Evolutionary conservation across 2,113 vertebrate genomes (phyloP).

Genomic region (Lichenostomus cassidix): DNA sequence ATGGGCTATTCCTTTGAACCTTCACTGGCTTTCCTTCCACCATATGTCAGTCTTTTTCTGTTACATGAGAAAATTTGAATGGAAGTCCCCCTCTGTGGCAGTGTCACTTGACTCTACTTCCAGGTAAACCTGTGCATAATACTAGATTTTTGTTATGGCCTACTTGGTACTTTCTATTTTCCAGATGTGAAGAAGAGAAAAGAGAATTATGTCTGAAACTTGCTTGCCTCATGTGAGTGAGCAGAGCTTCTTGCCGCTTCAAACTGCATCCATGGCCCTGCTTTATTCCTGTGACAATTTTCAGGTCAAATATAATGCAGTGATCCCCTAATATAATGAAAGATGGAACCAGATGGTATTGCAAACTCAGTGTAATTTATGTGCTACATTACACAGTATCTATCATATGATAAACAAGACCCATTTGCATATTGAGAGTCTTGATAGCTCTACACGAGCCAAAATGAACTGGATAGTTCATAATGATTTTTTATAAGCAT

Average conservation of each 20-base stretch:
- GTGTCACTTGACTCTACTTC: background rate
- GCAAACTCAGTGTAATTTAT: constrained; percentile 28
- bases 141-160: background rate
- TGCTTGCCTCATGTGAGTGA: background rate
- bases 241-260: background rate
- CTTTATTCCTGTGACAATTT: background rate
- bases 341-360: constrained; percentile 43
- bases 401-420: constrained; percentile 34
- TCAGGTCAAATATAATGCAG: constrained; percentile 4
- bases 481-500: background rate
- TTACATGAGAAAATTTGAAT: background rate
- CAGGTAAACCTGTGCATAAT: background rate
- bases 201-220: background rate
- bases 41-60: background rate
- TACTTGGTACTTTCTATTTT: background rate
- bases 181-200: background rate
- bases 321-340: background rate
- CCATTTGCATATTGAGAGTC: background rate
- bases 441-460: background rate
- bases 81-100: background rate
- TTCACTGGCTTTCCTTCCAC: background rate
- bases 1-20: background rate
- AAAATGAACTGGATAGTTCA: constrained; percentile 5
- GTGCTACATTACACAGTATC: background rate
- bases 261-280: background rate